phyloP scores from a whole-genome alignment of 1,140 invertebrate genomes.

The Drosophila ficusphila region DNA sequence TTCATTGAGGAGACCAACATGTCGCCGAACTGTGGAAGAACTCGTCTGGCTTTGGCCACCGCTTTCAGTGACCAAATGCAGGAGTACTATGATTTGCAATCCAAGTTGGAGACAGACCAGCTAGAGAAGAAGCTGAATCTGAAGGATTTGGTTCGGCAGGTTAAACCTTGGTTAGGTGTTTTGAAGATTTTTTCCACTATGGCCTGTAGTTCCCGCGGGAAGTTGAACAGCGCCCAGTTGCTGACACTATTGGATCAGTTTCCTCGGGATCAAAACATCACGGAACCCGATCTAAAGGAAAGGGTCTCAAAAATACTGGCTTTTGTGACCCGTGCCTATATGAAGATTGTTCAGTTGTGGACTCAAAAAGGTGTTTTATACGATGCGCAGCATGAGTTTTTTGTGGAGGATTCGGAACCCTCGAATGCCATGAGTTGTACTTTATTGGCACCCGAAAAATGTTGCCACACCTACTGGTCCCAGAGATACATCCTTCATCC shows the following conservation, averaged over 20 bases:
- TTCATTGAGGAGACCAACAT: constrained; percentile 59
- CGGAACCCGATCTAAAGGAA: constrained; percentile 5
- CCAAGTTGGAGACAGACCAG: constrained; percentile 48
- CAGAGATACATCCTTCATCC: constrained; percentile 33
- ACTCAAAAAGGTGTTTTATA: constrained; percentile 61
- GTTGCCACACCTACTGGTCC: constrained; percentile 57
- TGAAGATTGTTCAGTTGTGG: constrained; percentile 73
- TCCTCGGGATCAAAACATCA: constrained; percentile 16
- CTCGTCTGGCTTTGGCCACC: constrained; percentile 30
- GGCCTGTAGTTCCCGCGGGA: constrained; percentile 4
- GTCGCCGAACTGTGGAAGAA: constrained; percentile 11
- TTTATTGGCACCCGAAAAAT: constrained; percentile 46
- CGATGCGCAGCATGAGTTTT: constrained; percentile 53
- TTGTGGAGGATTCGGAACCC: constrained; percentile 50
- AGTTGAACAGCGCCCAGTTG: constrained; percentile 36
- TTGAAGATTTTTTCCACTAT: constrained; percentile 36
- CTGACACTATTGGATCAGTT: constrained; percentile 45
- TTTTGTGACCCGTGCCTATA: constrained; percentile 37
- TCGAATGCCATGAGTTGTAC: constrained; percentile 50
- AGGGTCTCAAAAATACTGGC: constrained; percentile 12
- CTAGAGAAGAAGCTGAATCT: constrained; percentile 29
- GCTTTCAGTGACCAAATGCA: constrained; percentile 26
- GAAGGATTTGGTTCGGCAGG: constrained; percentile 44
- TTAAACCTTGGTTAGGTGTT: constrained; percentile 54
- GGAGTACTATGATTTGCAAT: constrained; percentile 53